These are phyloP conservation scores for Pyrrhia umbra DNA, from an alignment of 2,888 invertebrate genomes.

Conservation along the genomic window DNA sequence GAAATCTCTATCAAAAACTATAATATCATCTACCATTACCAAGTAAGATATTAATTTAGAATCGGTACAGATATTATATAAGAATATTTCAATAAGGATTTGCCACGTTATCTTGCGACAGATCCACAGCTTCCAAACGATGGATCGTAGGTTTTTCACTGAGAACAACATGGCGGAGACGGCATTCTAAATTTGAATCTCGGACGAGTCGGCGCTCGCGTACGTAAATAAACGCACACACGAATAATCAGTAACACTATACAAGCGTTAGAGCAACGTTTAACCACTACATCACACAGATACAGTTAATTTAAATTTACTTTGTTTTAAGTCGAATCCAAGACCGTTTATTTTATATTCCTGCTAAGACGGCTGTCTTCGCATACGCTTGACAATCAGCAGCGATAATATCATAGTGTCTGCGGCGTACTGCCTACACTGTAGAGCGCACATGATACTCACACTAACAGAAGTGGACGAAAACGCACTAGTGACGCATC, in stretches of 20 bases:
- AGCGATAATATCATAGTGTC: slow-evolving; percentile 68
- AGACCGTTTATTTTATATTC: slow-evolving; percentile 21
- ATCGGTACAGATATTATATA: not conserved
- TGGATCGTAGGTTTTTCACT: slow-evolving; percentile 88
- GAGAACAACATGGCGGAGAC: slow-evolving; percentile 90
- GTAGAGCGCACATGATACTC: slow-evolving; percentile 72
- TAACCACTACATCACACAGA: slow-evolving; percentile 72
- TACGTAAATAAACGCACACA: slow-evolving; percentile 91
- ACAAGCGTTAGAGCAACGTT: slow-evolving; percentile 81
- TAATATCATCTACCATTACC: not conserved
- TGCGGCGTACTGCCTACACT: slow-evolving; percentile 69
- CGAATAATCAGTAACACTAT: slow-evolving; percentile 88
- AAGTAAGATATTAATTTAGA: not conserved
- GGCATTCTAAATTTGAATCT: slow-evolving; percentile 90
- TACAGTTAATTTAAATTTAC: slow-evolving; percentile 64
- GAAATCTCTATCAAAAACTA: not conserved
- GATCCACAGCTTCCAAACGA: slow-evolving; percentile 79
- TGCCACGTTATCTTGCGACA: slow-evolving; percentile 71
- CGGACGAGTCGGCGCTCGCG: slow-evolving; percentile 90
- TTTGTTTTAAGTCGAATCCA: slow-evolving; percentile 47
- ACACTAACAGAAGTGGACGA: slow-evolving; percentile 85
- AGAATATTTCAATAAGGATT: slow-evolving; percentile 28
- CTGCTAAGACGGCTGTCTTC: slow-evolving; percentile 33
- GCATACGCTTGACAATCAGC: slow-evolving; percentile 62
- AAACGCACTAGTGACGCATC: slow-evolving; percentile 88